Evolutionary conservation across 2,113 vertebrate species (phyloP).

Genomic region (Mus spicilegus): DNA sequence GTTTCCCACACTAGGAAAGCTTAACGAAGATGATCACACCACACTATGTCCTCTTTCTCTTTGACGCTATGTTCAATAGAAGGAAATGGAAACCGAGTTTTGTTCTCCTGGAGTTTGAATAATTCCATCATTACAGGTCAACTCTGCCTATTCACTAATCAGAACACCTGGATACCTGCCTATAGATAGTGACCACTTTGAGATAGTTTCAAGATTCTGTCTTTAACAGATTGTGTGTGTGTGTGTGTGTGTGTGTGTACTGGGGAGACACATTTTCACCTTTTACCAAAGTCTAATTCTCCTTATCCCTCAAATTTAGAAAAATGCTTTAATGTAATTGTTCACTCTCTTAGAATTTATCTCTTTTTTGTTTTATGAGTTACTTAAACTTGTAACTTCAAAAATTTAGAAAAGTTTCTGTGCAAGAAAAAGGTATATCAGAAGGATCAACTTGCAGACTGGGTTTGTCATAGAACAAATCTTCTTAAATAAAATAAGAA

Average conservation of each 20-base stretch:
- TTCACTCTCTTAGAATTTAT: neutral
- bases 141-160: neutral
- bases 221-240: neutral
- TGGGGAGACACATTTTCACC: too few relatives aligned
- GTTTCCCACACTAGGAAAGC: neutral
- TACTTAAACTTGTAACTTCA: neutral
- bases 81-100: neutral
- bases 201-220: neutral
- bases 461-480: neutral
- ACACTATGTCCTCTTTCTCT: neutral
- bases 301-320: neutral
- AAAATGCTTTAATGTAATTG: neutral
- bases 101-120: accelerated
- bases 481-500: neutral
- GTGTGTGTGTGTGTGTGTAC: neutral
- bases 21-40: accelerated
- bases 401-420: neutral
- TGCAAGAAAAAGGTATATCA: neutral
- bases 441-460: neutral
- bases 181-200: accelerated
- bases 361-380: neutral
- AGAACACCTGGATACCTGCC: neutral
- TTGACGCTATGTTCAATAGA: neutral
- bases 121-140: accelerated
- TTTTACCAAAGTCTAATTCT: neutral